Evolutionary conservation across 2,888 invertebrate genomes (phyloP).

Genomic region (Ptychoptera contaminata): DNA sequence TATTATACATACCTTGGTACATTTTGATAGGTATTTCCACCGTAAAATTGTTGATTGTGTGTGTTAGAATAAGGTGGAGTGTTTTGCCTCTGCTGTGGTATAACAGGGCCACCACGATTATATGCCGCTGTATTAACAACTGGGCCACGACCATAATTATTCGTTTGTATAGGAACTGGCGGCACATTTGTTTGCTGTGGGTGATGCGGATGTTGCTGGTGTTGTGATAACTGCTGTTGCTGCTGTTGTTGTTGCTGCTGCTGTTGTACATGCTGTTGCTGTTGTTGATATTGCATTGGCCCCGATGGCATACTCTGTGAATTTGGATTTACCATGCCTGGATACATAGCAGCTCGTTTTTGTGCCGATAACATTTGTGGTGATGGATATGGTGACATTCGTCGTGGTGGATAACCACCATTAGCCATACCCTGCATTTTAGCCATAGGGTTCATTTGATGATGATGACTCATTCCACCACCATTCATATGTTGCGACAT

Average conservation of each 20-base stretch:
- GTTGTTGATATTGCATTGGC: conserved; percentile 15
- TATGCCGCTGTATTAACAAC: conserved; percentile 18
- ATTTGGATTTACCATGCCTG: conserved; percentile 31
- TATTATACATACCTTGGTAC: conserved; percentile 22
- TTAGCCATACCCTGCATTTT: conserved; percentile 37
- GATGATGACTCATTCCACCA: conserved; percentile 43
- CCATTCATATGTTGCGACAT: conserved; percentile 26
- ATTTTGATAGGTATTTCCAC: conserved; percentile 32
- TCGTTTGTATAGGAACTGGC: conserved; percentile 32
- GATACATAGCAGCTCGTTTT: conserved; percentile 36
- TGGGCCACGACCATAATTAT: conserved; percentile 28
- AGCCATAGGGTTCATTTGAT: conserved; percentile 50
- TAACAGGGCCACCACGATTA: conserved; percentile 16
- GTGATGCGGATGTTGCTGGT: conserved; percentile 22
- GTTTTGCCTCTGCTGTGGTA: conserved; percentile 40
- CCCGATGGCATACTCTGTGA: conserved; percentile 38
- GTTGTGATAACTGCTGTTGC: conserved; percentile 15
- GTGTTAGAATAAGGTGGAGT: conserved; percentile 47
- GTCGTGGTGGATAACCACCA: conserved; percentile 49
- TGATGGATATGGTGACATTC: conserved; percentile 73
- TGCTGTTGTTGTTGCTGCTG: conserved; percentile 18
- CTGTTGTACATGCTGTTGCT: conserved; percentile 11
- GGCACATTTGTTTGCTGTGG: conserved; percentile 25
- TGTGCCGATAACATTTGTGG: conserved; percentile 76
- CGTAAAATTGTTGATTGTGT: conserved; percentile 41